Percentiles rank a stretch among this genome's conserved stretches.
Conservation (phyloP, 2,888 invertebrate species). For the Caenorhabditis plicata region DNA sequence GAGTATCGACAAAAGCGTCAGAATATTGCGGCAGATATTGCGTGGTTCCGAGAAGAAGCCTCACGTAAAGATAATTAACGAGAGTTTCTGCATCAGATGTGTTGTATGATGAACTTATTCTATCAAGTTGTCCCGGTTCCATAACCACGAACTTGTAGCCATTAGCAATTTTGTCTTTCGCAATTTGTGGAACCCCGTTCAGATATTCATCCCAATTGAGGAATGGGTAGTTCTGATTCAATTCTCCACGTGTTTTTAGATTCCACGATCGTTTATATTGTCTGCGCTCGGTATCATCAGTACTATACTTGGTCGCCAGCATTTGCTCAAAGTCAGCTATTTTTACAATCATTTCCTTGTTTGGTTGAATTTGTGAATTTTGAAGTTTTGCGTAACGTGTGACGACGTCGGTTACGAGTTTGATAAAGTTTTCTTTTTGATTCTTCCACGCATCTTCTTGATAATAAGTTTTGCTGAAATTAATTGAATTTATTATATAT, state of each 20-base stretch:
- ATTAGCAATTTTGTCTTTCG: constrained; percentile 6
- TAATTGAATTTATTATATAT: not conserved
- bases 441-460: constrained; percentile 34
- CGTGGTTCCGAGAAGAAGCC: constrained; percentile 38
- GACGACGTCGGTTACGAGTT: constrained; percentile 11
- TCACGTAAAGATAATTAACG: constrained; percentile 44
- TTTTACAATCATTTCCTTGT: constrained; percentile 5
- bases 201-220: constrained; percentile 34
- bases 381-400: constrained; percentile 17
- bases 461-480: constrained; percentile 40
- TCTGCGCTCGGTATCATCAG: constrained; percentile 31
- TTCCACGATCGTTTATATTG: constrained; percentile 29
- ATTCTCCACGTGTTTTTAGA: constrained; percentile 5
- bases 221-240: constrained; percentile 20
- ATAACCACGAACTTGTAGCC: constrained; percentile 19
- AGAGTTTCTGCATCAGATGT: constrained; percentile 8
- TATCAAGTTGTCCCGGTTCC: constrained; percentile 12
- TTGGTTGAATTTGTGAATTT: too few species aligned
- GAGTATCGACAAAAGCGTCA: constrained; percentile 8
- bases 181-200: constrained; percentile 10
- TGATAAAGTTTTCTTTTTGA: constrained; percentile 20
- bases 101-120: constrained; percentile 11
- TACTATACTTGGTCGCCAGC: constrained; percentile 32
- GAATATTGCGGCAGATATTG: constrained; percentile 36
- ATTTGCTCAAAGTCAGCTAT: constrained; percentile 36